Base-by-base conservation (phyloP, 2,113 vertebrate species). In the Mus pahari region DNA sequence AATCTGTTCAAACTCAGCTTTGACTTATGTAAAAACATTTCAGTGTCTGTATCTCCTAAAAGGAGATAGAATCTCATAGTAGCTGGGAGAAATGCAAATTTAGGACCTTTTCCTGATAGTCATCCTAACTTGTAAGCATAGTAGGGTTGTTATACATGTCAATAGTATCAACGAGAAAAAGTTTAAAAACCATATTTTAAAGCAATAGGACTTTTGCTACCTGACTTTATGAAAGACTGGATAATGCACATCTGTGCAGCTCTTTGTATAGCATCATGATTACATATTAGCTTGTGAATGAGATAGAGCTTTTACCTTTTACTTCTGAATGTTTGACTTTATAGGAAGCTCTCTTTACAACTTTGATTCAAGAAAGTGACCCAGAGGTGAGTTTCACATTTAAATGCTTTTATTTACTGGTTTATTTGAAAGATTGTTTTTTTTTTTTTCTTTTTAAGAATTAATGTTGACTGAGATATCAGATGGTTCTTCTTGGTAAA, bases 301-400 rank as follows among this genome's bases (percentile, higher is more conserved):
- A 90, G n/a, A 83, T 70, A 71, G 2, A 78, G 7, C 36, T 83
- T 89, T 81, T 1, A 58, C 42, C n/a, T 19, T 64, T 0, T 86
- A 4, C 19, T 6, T 96, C 94, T 87, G 16, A 92, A 20, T 45
- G 11, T 64, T 97, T 96, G 64, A 31, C 70, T 91, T 97, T 96
- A 90, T 81, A 99, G 99, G 99, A 99, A 97, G 98, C 98, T 48
- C 64, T 99, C 89, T 99, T 99, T 96, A 98, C 93, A 96, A 95
- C 97, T 11, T 93, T 99, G 33, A 98, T 99, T 97, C 98, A 98
- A 96, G 98, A 99, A 68, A 97, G 94, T 33, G 98, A 98, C 62
- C 97, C 98, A 7, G 92, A 98, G 97, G 99, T 99, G 89, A 98
- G 98, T 91, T 96, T 93, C 92, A 2, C 36, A 64, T 82, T 92